Evolutionary conservation across 2,113 vertebrate species (phyloP).

Genomic region (Tympanuchus pallidicinctus): DNA sequence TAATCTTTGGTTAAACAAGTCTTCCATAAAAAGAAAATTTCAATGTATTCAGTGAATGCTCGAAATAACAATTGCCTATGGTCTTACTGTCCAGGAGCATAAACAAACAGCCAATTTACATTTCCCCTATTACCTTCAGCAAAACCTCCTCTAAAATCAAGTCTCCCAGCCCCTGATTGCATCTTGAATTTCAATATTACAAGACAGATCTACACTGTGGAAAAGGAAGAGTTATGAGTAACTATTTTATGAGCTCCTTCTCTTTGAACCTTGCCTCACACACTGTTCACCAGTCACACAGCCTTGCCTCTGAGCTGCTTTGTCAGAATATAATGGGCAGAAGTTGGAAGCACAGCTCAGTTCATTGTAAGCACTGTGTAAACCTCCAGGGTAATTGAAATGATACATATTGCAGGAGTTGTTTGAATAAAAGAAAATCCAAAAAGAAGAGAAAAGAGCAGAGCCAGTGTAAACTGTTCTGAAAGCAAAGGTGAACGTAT

Average conservation of each 20-base stretch:
- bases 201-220: background rate
- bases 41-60: background rate
- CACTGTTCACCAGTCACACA: slow-evolving; percentile 36
- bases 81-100: slow-evolving; percentile 36
- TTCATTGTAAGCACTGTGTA: slow-evolving; percentile 42
- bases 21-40: background rate
- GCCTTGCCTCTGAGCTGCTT: slow-evolving; percentile 39
- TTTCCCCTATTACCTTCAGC: background rate
- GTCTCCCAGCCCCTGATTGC: background rate
- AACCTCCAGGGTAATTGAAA: slow-evolving; percentile 63
- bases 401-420: slow-evolving; percentile 51
- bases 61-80: background rate
- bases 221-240: slow-evolving; percentile 10
- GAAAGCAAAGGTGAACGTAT: slow-evolving; percentile 1
- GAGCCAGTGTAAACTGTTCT: background rate
- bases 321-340: slow-evolving; percentile 58
- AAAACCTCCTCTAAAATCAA: slow-evolving; percentile 1
- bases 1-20: slow-evolving; percentile 22
- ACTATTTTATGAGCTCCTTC: slow-evolving; percentile 36
- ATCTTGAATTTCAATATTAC: slow-evolving; percentile 43
- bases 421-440: slow-evolving; percentile 52
- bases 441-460: slow-evolving; percentile 35
- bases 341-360: slow-evolving; percentile 23
- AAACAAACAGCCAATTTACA: slow-evolving; percentile 30
- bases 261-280: slow-evolving; percentile 55